phyloP scores from a whole-genome alignment of 1,140 invertebrate species.

The Dryas iulia region DNA sequence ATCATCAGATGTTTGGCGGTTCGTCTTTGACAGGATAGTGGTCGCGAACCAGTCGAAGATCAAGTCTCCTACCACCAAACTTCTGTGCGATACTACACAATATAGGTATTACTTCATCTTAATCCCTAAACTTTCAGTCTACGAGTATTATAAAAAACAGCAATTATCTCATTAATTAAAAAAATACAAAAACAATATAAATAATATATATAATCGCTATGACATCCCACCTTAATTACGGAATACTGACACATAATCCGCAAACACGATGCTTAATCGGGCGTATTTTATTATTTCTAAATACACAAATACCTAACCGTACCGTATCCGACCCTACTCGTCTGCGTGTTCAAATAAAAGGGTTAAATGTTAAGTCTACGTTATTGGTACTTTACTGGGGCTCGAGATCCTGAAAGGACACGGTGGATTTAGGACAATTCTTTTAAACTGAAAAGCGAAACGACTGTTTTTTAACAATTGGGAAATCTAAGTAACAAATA shows the following conservation, averaged over 20 bases:
- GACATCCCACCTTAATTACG: not conserved
- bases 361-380: slow-evolving; percentile 55
- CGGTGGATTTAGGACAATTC: slow-evolving; percentile 2
- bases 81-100: too few relatives aligned
- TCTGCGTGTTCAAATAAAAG: slow-evolving; percentile 60
- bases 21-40: too few relatives aligned
- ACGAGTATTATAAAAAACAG: too few relatives aligned
- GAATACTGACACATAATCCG: slow-evolving; percentile 20
- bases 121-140: too few relatives aligned
- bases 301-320: slow-evolving; percentile 40
- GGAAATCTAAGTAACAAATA: too few relatives aligned
- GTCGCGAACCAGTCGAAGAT: too few relatives aligned
- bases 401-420: slow-evolving; percentile 42
- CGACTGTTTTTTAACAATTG: not conserved
- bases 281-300: slow-evolving; percentile 46
- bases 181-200: not conserved
- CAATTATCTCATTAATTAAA: too few relatives aligned
- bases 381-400: slow-evolving; percentile 50
- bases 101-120: too few relatives aligned
- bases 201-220: not conserved
- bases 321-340: slow-evolving; percentile 22
- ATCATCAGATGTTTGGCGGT: too few relatives aligned
- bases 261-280: slow-evolving; percentile 48
- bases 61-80: too few relatives aligned
- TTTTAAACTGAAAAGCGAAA: not conserved